Percentiles rank a stretch among this genome's conserved stretches.
Evolutionary conservation across 2,113 vertebrate species (phyloP).

Genomic region (Theropithecus gelada): DNA sequence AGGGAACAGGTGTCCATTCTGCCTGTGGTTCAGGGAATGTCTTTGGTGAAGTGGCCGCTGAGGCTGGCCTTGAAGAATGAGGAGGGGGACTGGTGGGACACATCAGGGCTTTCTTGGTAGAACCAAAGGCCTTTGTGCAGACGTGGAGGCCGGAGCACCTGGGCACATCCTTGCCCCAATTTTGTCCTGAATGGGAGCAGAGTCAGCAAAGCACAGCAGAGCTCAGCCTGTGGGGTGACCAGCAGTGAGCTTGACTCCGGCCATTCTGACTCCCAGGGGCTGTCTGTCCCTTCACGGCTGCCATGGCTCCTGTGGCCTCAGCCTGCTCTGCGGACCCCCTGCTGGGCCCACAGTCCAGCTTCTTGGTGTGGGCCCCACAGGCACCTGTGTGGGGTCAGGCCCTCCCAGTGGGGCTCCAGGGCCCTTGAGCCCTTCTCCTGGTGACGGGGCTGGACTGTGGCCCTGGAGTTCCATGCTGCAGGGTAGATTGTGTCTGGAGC

Average conservation of each 20-base stretch:
- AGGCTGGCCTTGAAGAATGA: neutral
- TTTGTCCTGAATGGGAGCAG: neutral
- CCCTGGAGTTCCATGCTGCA: neutral
- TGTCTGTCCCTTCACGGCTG: neutral
- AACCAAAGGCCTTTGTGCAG: neutral
- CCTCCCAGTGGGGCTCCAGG: neutral
- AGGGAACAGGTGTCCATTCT: neutral
- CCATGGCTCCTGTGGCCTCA: too few species aligned
- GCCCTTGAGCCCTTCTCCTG: neutral
- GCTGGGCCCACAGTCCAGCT: neutral
- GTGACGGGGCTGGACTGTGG: fast-evolving
- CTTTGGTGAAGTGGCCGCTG: neutral
- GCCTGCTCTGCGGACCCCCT: neutral
- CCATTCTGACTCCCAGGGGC: neutral
- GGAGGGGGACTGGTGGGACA: neutral
- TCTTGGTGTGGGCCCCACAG: neutral
- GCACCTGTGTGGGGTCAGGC: neutral
- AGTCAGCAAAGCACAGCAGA: neutral
- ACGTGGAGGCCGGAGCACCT: neutral
- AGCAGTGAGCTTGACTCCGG: too few species aligned
- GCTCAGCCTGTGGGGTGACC: neutral
- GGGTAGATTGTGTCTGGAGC: neutral
- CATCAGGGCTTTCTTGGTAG: fast-evolving
- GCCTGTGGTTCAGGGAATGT: too few species aligned
- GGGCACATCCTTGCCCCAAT: neutral